These are phyloP conservation scores for Petrocephalus zakoni DNA, from an alignment of 2,113 vertebrate species.

Conservation along the genomic window DNA sequence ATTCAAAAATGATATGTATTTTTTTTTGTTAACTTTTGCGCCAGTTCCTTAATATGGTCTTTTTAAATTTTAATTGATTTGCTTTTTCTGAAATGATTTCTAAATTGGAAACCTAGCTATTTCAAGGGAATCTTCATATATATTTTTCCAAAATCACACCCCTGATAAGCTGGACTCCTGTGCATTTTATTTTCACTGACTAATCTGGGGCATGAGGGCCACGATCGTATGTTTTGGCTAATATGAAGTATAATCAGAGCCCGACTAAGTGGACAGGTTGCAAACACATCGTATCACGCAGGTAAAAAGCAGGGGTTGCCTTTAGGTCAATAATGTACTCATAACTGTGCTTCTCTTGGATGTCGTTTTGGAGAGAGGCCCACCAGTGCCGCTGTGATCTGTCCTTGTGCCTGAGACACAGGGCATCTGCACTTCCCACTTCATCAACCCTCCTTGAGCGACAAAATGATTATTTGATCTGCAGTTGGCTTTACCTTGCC, in stretches of 20 bases:
- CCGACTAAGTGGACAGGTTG: background rate
- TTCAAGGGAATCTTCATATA: background rate
- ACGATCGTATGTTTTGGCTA: background rate
- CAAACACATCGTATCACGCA: background rate
- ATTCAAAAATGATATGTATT: background rate
- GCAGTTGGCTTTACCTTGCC: background rate
- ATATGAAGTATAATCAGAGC: background rate
- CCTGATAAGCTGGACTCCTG: conserved; percentile 49
- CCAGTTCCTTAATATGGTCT: background rate
- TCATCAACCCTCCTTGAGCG: background rate
- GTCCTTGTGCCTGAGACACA: background rate
- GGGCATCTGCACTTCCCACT: background rate
- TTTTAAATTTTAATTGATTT: background rate
- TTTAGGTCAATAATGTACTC: background rate
- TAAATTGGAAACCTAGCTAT: background rate
- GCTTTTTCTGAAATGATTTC: background rate
- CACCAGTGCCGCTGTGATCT: background rate
- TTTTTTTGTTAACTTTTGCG: background rate
- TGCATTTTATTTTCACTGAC: conserved; percentile 44
- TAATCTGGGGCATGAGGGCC: conserved; percentile 41
- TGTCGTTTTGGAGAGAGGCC: background rate
- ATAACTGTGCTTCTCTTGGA: background rate
- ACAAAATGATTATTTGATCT: background rate
- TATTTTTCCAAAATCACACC: conserved; percentile 22
- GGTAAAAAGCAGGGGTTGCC: background rate